Percentiles rank a stretch among this genome's conserved stretches.
Evolutionary conservation across 2,113 vertebrate genomes (phyloP).

Genomic region (Forbesichthys agassizii): DNA sequence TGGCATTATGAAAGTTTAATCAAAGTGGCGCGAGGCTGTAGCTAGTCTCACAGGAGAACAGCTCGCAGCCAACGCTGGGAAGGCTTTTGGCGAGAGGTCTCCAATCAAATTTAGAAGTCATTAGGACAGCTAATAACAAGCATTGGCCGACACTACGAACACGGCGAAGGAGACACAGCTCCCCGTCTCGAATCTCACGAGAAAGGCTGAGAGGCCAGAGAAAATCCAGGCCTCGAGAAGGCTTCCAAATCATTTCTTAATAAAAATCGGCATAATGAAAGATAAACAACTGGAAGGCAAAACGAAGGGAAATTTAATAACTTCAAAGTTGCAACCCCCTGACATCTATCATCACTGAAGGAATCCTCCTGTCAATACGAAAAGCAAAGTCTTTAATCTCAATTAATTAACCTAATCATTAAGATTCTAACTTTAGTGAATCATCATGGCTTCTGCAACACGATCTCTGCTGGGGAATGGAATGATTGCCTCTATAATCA

Average conservation of each 20-base stretch:
- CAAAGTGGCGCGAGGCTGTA: constrained; percentile 68
- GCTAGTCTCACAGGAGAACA: constrained; percentile 57
- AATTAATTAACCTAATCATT: constrained; percentile 34
- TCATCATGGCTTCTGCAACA: constrained; percentile 7
- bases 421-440: constrained; percentile 44
- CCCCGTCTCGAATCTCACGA: constrained; percentile 47
- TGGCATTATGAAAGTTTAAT: constrained; percentile 72
- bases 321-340: constrained; percentile 36
- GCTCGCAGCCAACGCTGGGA: constrained; percentile 52
- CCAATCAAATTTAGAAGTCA: constrained; percentile 77
- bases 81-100: constrained; percentile 59
- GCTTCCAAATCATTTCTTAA: constrained; percentile 62
- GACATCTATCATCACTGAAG: constrained; percentile 22
- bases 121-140: constrained; percentile 75
- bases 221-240: constrained; percentile 42
- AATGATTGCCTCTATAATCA: constrained; percentile 4
- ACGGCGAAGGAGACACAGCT: constrained; percentile 57
- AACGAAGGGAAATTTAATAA: constrained; percentile 61
- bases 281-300: constrained; percentile 60
- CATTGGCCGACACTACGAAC: constrained; percentile 42
- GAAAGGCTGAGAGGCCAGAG: constrained; percentile 53
- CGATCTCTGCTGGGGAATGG: constrained; percentile 22
- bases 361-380: constrained; percentile 48
- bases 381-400: constrained; percentile 52
- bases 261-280: constrained; percentile 65